Percentiles rank a stretch among this genome's conserved stretches.
phyloP scores from a whole-genome alignment of 2,888 invertebrate species.

The Hirtodrosophila cameraria region DNA sequence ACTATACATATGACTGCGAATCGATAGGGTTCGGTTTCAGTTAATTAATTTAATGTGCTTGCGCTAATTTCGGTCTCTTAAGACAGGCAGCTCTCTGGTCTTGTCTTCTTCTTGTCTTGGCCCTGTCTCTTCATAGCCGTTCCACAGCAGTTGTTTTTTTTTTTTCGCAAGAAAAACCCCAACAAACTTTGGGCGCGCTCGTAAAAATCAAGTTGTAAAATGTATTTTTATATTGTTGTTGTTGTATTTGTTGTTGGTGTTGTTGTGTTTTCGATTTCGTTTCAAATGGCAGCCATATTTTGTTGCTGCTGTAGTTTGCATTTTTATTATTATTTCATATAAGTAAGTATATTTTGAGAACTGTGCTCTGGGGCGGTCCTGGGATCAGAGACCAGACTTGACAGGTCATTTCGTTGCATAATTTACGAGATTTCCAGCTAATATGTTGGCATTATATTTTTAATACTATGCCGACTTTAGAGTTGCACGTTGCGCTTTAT shows the following conservation, averaged over 20 bases:
- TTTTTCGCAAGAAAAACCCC: constrained; percentile 49
- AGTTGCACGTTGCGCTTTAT: constrained; percentile 19
- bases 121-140: constrained; percentile 30
- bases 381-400: constrained; percentile 42
- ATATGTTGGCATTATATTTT: constrained; percentile 73
- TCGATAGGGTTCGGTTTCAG: constrained; percentile 75
- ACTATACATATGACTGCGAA: constrained; percentile 26
- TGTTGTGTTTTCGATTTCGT: constrained; percentile 71
- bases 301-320: constrained; percentile 49
- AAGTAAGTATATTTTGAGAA: constrained; percentile 28
- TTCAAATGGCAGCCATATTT: constrained; percentile 66
- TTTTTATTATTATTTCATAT: constrained; percentile 43
- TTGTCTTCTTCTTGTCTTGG: constrained; percentile 15
- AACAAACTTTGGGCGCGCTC: constrained; percentile 63
- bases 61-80: constrained; percentile 62
- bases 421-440: constrained; percentile 81
- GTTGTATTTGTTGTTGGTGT: constrained; percentile 21
- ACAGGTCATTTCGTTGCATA: constrained; percentile 76
- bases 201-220: constrained; percentile 79
- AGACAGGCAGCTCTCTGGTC: constrained; percentile 56
- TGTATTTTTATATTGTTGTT: constrained; percentile 51
- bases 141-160: constrained; percentile 24
- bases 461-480: constrained; percentile 43
- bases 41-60: constrained; percentile 79
- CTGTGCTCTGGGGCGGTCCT: constrained; percentile 44